phyloP scores from a whole-genome alignment of 2,888 invertebrate species.

The Eupeodes latifasciatus region DNA sequence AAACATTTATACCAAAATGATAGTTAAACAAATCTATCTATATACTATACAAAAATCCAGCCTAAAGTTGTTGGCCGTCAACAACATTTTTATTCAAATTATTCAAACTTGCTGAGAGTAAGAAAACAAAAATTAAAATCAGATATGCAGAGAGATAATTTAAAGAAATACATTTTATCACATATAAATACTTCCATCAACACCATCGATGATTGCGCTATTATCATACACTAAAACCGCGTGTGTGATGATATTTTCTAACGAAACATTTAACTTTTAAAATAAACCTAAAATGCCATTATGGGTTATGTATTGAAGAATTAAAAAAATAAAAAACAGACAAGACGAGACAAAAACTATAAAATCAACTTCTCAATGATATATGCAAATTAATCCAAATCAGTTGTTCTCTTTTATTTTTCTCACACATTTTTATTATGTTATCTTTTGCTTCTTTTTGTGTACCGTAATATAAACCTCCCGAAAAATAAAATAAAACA shows the following conservation, averaged over 20 bases:
- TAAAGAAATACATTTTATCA: conserved; percentile 22
- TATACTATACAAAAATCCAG: conserved; percentile 19
- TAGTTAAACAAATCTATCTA: conserved; percentile 13
- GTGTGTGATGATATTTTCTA: conserved; percentile 50
- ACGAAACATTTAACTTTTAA: conserved; percentile 17
- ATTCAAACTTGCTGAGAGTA: conserved; percentile 29
- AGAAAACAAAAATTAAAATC: not conserved
- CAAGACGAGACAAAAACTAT: not conserved
- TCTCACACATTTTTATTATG: conserved; percentile 38
- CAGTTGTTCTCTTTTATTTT: conserved; percentile 34
- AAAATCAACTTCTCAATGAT: conserved; percentile 55
- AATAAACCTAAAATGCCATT: conserved; percentile 1
- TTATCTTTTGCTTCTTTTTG: conserved; percentile 44
- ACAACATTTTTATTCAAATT: conserved; percentile 75
- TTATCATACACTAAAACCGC: conserved; percentile 59
- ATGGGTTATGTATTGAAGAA: conserved; percentile 5
- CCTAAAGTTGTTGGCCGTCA: conserved; percentile 68
- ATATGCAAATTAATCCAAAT: conserved; percentile 70
- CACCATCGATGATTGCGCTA: conserved; percentile 39
- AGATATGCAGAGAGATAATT: not conserved
- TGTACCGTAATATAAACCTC: conserved; percentile 34
- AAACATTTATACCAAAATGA: conserved; percentile 15
- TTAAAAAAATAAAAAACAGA: not conserved
- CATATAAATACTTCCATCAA: conserved; percentile 31
- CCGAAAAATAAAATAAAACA: not conserved